A percentile compares a stretch with the other conserved stretches of the same genome.
phyloP scores from a whole-genome alignment of 2,888 invertebrate species.

The Nemoura dubitans region DNA sequence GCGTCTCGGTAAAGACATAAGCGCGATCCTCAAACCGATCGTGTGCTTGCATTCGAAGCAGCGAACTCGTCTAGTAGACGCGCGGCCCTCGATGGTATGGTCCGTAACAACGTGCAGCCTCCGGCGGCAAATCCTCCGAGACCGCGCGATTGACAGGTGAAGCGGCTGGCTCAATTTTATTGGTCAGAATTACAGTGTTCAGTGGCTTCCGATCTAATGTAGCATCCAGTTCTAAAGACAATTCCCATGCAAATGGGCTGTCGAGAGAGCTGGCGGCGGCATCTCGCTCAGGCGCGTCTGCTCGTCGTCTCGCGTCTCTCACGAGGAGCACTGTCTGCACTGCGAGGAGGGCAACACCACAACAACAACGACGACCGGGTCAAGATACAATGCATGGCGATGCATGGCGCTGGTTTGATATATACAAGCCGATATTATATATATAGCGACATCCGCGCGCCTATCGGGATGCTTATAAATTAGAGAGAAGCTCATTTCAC shows the following conservation, averaged over 20 bases:
- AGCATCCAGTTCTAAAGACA: conserved; percentile 9
- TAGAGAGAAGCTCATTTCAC: neutral
- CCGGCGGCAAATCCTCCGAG: neutral
- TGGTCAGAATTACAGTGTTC: conserved; percentile 38
- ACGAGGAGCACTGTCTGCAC: neutral
- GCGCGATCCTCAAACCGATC: neutral
- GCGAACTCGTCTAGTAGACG: neutral
- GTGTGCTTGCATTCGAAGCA: neutral
- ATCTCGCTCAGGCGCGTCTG: neutral
- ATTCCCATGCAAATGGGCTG: conserved; percentile 40
- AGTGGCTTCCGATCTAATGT: conserved; percentile 1
- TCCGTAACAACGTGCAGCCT: neutral
- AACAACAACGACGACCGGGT: neutral
- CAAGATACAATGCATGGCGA: neutral
- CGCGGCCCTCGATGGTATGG: neutral
- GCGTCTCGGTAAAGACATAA: neutral
- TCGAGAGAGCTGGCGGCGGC: neutral
- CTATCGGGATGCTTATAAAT: neutral
- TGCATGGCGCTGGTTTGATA: neutral
- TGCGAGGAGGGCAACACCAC: neutral
- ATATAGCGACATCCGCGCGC: neutral
- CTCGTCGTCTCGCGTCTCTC: neutral
- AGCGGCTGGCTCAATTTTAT: conserved; percentile 34
- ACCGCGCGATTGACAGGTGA: conserved; percentile 38
- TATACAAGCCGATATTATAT: no score